Evolutionary conservation across 2,113 vertebrate genomes (phyloP).

Genomic region (Hemichromis elongatus): DNA sequence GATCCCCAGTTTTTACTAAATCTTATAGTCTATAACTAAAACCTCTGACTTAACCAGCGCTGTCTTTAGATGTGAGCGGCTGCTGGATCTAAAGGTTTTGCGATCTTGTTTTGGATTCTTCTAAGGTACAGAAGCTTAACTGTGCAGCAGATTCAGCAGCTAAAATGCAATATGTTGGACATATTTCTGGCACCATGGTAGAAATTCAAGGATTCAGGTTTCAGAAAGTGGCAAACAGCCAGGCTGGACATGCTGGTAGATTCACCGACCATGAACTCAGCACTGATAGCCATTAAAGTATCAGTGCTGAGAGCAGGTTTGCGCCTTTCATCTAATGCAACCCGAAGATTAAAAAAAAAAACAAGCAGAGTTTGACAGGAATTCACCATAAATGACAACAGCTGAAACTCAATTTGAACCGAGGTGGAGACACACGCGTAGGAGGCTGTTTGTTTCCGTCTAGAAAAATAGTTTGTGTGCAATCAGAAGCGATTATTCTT

Average conservation of each 20-base stretch:
- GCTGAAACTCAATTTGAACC: background rate
- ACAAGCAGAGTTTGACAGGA: background rate
- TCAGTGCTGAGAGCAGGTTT: background rate
- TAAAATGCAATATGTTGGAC: background rate
- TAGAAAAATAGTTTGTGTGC: background rate
- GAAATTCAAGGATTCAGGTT: background rate
- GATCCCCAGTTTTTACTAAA: background rate
- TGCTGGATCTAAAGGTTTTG: background rate
- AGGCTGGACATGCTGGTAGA: background rate
- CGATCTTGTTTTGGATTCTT: background rate
- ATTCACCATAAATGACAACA: background rate
- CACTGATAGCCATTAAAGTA: background rate
- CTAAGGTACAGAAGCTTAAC: background rate
- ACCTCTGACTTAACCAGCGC: background rate
- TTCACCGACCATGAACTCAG: no score
- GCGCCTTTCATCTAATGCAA: fast-evolving
- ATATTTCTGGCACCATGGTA: background rate
- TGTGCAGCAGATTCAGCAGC: background rate
- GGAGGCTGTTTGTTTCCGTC: background rate
- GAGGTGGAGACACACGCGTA: background rate
- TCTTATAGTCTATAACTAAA: background rate
- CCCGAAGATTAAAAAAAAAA: background rate
- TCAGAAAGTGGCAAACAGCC: background rate
- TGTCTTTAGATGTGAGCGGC: background rate
- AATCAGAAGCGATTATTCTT: background rate